These are phyloP conservation scores for Hemichromis elongatus DNA, from an alignment of 2,113 vertebrate genomes.

Conservation along the genomic window DNA sequence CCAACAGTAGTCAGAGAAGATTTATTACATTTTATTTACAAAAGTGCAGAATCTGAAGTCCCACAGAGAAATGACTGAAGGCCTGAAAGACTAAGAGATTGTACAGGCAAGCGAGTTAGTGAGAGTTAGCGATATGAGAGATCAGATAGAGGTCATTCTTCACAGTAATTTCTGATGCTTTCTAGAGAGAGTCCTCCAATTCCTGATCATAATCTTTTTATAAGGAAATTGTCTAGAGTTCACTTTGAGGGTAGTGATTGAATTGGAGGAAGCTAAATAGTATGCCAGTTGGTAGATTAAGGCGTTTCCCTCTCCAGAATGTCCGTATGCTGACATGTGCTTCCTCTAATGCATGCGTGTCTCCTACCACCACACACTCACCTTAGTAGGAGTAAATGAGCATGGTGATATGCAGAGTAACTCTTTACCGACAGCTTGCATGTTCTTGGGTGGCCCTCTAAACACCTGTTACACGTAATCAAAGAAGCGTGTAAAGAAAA, in stretches of 20 bases:
- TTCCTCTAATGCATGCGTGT: neutral
- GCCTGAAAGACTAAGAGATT: neutral
- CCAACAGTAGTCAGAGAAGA: conserved; percentile 14
- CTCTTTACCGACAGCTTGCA: conserved; percentile 18
- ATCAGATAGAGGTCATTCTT: neutral
- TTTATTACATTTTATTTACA: conserved; percentile 48
- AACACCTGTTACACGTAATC: conserved; percentile 22
- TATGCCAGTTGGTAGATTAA: neutral
- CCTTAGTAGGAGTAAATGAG: conserved; percentile 26
- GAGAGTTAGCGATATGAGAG: neutral
- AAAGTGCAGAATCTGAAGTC: conserved; percentile 39
- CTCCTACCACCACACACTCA: neutral
- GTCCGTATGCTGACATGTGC: neutral
- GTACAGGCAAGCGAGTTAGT: neutral
- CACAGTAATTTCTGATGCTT: neutral
- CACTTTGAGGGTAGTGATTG: neutral
- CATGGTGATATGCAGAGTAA: conserved; percentile 8
- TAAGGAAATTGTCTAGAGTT: accelerated
- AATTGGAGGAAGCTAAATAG: neutral
- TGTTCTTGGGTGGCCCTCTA: conserved; percentile 36
- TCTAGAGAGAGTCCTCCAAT: neutral
- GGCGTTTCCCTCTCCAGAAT: neutral
- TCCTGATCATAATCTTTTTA: neutral
- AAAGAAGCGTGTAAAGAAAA: too few species aligned
- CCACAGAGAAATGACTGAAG: conserved; percentile 13